A percentile compares a stretch with the other conserved stretches of the same genome.
Conservation (phyloP, 2,113 vertebrate species). For the Pimephales promelas region DNA sequence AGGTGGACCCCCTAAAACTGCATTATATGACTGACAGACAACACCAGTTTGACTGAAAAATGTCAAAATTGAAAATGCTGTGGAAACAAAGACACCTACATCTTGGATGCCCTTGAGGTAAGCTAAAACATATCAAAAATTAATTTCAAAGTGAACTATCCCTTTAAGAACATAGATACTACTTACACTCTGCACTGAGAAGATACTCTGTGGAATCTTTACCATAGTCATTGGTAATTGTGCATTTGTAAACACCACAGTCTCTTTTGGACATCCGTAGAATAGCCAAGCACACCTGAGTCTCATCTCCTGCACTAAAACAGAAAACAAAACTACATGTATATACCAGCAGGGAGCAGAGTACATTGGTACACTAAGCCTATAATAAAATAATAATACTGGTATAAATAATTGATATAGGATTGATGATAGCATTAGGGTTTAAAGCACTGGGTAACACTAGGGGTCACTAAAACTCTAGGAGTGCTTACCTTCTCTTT, state of each 20-base stretch:
- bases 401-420: too few species aligned
- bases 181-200: conserved; percentile 85
- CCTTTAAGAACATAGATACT: background rate
- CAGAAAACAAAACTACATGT: conserved; percentile 39
- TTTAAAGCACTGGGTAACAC: background rate
- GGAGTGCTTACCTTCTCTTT: conserved; percentile 81
- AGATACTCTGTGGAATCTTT: conserved; percentile 85
- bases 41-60: too few species aligned
- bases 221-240: conserved; percentile 87
- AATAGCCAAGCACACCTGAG: conserved; percentile 86
- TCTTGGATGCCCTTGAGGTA: too few species aligned
- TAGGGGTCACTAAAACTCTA: conserved; percentile 5
- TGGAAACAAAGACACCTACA: too few species aligned
- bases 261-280: conserved; percentile 85
- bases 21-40: too few species aligned
- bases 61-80: too few species aligned
- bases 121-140: too few species aligned
- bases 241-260: conserved; percentile 87
- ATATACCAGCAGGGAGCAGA: background rate
- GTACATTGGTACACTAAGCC: background rate
- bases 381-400: background rate
- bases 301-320: conserved; percentile 87
- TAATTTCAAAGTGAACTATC: too few species aligned
- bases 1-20: too few species aligned
- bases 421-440: too few species aligned